These are phyloP conservation scores for Hydractinia echinata DNA, from an alignment of 30 jellyfish, hydroid and myxozoan genomes.

Conservation along the genomic window DNA sequence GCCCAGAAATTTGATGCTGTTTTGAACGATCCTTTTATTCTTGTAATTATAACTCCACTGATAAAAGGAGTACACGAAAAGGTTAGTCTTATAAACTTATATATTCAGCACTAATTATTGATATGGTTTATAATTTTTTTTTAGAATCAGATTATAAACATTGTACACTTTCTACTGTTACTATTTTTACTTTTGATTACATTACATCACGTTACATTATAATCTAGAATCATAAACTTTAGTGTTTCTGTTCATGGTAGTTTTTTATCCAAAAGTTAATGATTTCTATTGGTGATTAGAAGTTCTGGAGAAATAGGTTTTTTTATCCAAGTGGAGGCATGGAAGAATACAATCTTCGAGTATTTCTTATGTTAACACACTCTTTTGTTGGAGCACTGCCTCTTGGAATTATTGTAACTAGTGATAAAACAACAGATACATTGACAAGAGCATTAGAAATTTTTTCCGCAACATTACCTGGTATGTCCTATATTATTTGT, in stretches of 20 bases:
- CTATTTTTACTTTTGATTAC: no score
- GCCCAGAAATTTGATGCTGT: background rate
- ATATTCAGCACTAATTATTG: no score
- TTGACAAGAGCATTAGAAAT: slow-evolving; percentile 19
- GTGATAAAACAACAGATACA: slow-evolving; percentile 39
- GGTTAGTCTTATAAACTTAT: background rate
- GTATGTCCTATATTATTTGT: background rate
- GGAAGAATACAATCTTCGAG: slow-evolving; percentile 29
- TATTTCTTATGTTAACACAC: slow-evolving; percentile 28
- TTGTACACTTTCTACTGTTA: no score
- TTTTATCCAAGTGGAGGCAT: slow-evolving; percentile 16
- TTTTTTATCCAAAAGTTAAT: no score
- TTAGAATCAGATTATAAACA: no score
- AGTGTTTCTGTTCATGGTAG: no score
- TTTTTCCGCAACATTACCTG: slow-evolving; percentile 1
- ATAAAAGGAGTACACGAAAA: background rate
- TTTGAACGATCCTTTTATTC: background rate
- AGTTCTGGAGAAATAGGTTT: no score
- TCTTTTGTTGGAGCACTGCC: slow-evolving; percentile 33
- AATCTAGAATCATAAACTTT: no score
- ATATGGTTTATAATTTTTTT: no score
- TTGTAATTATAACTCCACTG: background rate
- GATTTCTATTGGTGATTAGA: no score
- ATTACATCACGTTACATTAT: no score
- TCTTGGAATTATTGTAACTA: slow-evolving; percentile 34